Evolutionary conservation across 2,888 invertebrate species (phyloP), one percentile per base, ranked within the genome.

Genomic region (Neoitamus cyanurus): DNA sequence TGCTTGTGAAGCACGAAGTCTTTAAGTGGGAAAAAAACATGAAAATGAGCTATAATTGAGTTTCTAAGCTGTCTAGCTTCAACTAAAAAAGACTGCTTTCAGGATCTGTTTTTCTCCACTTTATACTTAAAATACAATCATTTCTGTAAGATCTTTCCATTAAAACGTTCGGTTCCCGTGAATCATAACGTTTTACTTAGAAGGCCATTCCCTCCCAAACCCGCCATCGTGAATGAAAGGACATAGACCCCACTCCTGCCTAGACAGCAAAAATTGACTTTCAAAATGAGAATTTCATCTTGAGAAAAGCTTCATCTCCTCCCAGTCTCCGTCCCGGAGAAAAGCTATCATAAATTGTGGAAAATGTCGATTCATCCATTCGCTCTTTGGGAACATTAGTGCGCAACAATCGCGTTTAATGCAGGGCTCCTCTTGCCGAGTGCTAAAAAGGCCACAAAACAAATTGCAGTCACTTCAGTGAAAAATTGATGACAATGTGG

Each of bases 331-430:
- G 2, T 2, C 20, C 58, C 3, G 58, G 2, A 11, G 20, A 48
- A 58, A 58, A 58, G 25, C 58, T 58, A 58, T 58, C 58, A 58
- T 58, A 58, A 58, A 58, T 58, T 25, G 9, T 58, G 11, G 20
- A 58, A 58, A 58, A 58, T 58, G 58, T 58, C 58, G 58, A 58
- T 58, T 58, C 58, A 58, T 58, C 58, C 58, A 25, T 58, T 58
- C 7, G 58, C 20, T 58, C 58, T 58, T 58, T 15, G 25, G 58
- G 6, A 58, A 58, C 58, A 58, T 58, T 58, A 58, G 25, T 20
- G 58, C 25, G 58, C 58, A 58, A 58, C 58, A 58, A 58, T 58
- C 58, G 58, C 58, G 58, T 9, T 58, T 20, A 58, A 25, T 58
- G 58, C 58, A 58, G 25, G 11, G 7, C 25, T 58, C 58, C 25